Percentiles rank a stretch among this genome's conserved stretches.
Conservation (phyloP, 2,113 vertebrate species). For the Galbula dea region DNA sequence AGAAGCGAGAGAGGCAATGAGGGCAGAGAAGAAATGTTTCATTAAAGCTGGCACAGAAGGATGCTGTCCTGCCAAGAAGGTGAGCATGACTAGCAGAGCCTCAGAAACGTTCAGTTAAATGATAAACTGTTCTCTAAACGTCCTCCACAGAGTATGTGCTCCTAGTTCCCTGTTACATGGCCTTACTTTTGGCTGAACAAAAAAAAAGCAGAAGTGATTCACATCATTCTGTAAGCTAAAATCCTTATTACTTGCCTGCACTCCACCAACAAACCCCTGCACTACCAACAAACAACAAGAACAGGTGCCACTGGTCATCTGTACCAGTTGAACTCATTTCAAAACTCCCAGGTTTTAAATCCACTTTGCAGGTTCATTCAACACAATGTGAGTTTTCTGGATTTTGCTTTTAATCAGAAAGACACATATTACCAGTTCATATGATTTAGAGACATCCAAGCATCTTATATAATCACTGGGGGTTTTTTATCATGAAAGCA, state of each 20-base stretch:
- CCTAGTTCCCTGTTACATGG: not conserved
- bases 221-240: not conserved
- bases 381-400: not conserved
- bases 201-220: not conserved
- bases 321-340: not conserved
- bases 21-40: not conserved
- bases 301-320: not conserved
- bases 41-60: not conserved
- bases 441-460: not conserved
- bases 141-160: not conserved
- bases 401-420: conserved; percentile 16
- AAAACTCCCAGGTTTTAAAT: not conserved
- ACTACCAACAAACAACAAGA: not conserved
- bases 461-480: not conserved
- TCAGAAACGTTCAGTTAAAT: not conserved
- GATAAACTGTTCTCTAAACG: not conserved
- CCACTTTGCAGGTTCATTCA: not conserved
- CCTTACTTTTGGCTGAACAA: not conserved
- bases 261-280: not conserved
- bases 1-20: not conserved
- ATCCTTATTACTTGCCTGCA: not conserved
- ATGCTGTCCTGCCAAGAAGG: not conserved
- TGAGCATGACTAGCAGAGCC: not conserved
- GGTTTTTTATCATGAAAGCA: not conserved
- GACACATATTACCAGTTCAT: not conserved